Evolutionary conservation across 2,113 vertebrate species (phyloP), one percentile per base, ranked within the genome.

Genomic region (Poicephalus gulielmi): DNA sequence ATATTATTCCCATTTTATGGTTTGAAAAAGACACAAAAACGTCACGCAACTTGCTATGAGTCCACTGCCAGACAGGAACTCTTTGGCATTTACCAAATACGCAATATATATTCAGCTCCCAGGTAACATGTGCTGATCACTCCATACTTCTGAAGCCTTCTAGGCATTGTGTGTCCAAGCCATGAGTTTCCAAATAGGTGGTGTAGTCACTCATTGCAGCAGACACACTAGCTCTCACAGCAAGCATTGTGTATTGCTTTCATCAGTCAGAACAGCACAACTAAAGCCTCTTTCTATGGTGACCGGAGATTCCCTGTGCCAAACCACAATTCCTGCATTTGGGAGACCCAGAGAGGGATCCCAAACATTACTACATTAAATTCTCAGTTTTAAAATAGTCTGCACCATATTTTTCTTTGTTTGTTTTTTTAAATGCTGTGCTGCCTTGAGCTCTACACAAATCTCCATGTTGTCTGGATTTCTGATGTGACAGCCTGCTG

Each of bases 111-210:
- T 23, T 57, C n/a, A 84, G 39, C 59, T 73, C 41, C 24, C 31
- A 35, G 3, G 27, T 47, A 46, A 74, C 1, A 1, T 0, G 1
- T 20, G 27, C 62, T 74, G 16, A 13, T 47, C 44, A 74, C 13
- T 37, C 16, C 14, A 7, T 20, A 77, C 17, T 49, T 77, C 19
- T 11, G 17, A 76, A 69, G 33, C 4, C 59, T 44, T 10, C 7
- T 3, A 49, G 28, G 20, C 17, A 59, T 22, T 2, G 2, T 1
- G 52, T 8, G 44, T 44, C 59, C 55, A 78, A 77, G 44, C 19
- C 30, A 84, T 18, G 12, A 2, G 28, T 64, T 77, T 77, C 31
- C 60, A 41, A 53, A 60, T 3, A 13, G n/a, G 9, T 53, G 13
- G 17, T 23, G 62, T 0, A 41, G 50, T n/a, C 31, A 83, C 12